Evolutionary conservation across 2,797 vertebrate genomes (phyloP), one percentile per base, ranked within the genome.

Genomic region (Pelobates cultripes): DNA sequence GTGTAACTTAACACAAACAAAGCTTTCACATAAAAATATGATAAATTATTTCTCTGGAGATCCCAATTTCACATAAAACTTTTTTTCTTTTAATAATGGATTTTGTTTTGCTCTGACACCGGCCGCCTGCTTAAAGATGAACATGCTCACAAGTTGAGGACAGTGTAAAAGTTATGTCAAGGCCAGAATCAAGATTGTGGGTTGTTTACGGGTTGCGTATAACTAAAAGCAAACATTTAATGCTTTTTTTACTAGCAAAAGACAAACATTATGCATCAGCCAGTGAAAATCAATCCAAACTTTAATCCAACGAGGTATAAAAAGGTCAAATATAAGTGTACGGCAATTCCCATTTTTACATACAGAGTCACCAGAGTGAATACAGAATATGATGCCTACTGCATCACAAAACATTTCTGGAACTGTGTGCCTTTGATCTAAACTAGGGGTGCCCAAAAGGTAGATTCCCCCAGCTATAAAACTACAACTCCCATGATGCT

Each of bases 351-450:
- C 43, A 70, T 45, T 70, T 12, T 3, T n/a, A 45, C 68, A 17
- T n/a, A n/a, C 43, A 15, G 43, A 70, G 15, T 14, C 66, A 68
- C 66, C 14, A 43, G 66, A 12, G 66, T 4, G 2, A 41, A 41
- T 47, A 17, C 12, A 72, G 7, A 47, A 66, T 28, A 55, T 6
- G 28, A 47, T 72, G 70, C 66, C 44, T 53, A 67, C 17, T 61
- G 55, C 15, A 40, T 86, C 66, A 74, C 57, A 55, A 71, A 80
- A 9, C 81, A 79, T 63, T 70, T 4, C 43, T 45, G 69, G 44
- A 8, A 53, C 43, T 4, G 3, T 86, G 78, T 72, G 41, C 83
- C 86, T 75, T 86, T 87, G 78, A 63, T 68, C 2, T 81, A 81
- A 75, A 45, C 53, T 79, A 28, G 28, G 28, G 28, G 28, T 28